phyloP scores from a whole-genome alignment of 37 sponge, comb jelly and placozoan species.

The Chondrilla cf. caribensis region DNA sequence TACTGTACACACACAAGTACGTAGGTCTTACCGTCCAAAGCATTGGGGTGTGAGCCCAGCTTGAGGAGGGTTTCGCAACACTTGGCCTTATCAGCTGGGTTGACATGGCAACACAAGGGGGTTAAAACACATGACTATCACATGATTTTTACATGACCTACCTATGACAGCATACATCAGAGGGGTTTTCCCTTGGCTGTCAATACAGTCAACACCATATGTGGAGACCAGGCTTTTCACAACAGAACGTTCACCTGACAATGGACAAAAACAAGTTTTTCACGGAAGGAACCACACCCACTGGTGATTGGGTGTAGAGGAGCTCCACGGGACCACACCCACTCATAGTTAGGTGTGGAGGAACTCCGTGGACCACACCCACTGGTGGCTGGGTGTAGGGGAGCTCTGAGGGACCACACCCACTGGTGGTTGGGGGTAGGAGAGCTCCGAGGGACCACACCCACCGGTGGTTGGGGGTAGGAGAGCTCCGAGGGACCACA shows the following conservation, averaged over 20 bases:
- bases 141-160: background rate
- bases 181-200: slow-evolving; percentile 64
- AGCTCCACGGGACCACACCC: too few species aligned
- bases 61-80: slow-evolving; percentile 20
- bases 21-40: slow-evolving; percentile 23
- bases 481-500: too few species aligned
- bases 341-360: too few species aligned
- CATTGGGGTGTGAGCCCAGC: slow-evolving; percentile 3
- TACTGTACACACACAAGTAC: too few species aligned
- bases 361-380: too few species aligned
- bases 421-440: too few species aligned
- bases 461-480: too few species aligned
- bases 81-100: slow-evolving; percentile 23
- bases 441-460: too few species aligned
- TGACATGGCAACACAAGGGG: background rate
- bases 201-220: slow-evolving; percentile 52
- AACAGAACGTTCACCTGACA: slow-evolving; percentile 5
- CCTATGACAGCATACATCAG: slow-evolving; percentile 82
- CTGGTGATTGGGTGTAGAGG: too few species aligned
- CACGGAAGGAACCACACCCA: too few species aligned
- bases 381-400: too few species aligned
- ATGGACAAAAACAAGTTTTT: background rate
- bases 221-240: slow-evolving; percentile 30
- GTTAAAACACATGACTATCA: background rate
- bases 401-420: too few species aligned